Evolutionary conservation across 1,140 invertebrate species (phyloP).

Genomic region (Apis dorsata): DNA sequence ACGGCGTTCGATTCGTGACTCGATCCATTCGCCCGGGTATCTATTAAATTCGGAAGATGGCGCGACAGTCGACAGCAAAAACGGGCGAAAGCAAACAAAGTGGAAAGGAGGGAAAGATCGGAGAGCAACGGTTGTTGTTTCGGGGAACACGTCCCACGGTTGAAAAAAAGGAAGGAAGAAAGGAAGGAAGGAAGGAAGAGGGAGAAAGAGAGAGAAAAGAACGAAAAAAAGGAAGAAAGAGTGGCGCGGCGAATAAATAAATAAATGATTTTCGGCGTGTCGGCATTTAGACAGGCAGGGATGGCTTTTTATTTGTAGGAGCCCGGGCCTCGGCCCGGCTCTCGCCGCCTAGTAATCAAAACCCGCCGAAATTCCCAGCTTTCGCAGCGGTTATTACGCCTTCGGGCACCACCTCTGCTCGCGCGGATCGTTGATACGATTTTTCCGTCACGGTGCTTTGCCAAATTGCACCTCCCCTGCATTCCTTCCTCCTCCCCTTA

Average conservation of each 20-base stretch:
- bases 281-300: constrained; percentile 45
- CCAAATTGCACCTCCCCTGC: constrained; percentile 46
- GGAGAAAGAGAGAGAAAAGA: not conserved
- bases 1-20: too few species aligned
- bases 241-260: constrained; percentile 37
- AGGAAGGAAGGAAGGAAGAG: too few species aligned
- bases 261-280: constrained; percentile 53
- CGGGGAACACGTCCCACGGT: not conserved
- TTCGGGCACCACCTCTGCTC: constrained; percentile 32
- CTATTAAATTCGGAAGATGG: too few species aligned
- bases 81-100: not conserved
- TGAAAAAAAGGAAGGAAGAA: not conserved
- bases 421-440: constrained; percentile 50
- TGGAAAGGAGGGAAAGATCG: not conserved
- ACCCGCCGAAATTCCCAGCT: constrained; percentile 52
- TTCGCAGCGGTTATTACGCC: constrained; percentile 51
- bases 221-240: not conserved
- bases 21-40: too few species aligned
- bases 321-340: constrained; percentile 20
- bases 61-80: not conserved
- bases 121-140: not conserved
- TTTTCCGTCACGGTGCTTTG: constrained; percentile 58
- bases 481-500: constrained; percentile 28
- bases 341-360: constrained; percentile 53
- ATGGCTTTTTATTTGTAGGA: constrained; percentile 53